Percentiles rank a stretch among this genome's conserved stretches.
Conservation (phyloP, 1,140 invertebrate genomes). For the Drosophila seguyi region DNA sequence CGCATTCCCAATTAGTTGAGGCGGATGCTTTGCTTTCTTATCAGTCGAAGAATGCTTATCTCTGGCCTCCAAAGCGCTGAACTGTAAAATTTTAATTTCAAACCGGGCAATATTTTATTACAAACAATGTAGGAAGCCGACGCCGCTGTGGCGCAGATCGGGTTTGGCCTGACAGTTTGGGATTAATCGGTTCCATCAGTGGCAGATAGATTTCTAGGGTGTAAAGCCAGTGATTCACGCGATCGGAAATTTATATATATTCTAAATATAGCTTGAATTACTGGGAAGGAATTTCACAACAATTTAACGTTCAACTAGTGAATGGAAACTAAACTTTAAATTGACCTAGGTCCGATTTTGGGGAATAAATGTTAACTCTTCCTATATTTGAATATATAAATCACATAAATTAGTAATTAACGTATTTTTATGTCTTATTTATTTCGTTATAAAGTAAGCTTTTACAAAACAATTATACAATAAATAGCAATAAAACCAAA, state of each 20-base stretch:
- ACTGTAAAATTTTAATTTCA: slow-evolving; percentile 81
- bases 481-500: background rate
- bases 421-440: no score
- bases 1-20: slow-evolving; percentile 64
- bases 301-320: no score
- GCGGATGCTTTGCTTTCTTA: slow-evolving; percentile 63
- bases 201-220: slow-evolving; percentile 12
- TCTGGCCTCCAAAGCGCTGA: slow-evolving; percentile 50
- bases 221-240: slow-evolving; percentile 7
- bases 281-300: no score
- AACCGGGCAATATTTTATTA: slow-evolving; percentile 65
- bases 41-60: slow-evolving; percentile 60
- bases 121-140: slow-evolving; percentile 60
- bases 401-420: no score
- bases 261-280: no score
- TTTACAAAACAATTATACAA: no score
- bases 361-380: no score
- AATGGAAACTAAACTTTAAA: no score
- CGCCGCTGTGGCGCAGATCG: slow-evolving; percentile 35
- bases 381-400: no score
- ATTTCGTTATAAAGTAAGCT: no score
- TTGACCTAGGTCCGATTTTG: no score
- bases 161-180: slow-evolving; percentile 25
- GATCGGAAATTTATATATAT: slow-evolving; percentile 13
- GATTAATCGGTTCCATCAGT: slow-evolving; percentile 12